Conservation (phyloP, 2,113 vertebrate genomes). For the Gallinago undulata region DNA sequence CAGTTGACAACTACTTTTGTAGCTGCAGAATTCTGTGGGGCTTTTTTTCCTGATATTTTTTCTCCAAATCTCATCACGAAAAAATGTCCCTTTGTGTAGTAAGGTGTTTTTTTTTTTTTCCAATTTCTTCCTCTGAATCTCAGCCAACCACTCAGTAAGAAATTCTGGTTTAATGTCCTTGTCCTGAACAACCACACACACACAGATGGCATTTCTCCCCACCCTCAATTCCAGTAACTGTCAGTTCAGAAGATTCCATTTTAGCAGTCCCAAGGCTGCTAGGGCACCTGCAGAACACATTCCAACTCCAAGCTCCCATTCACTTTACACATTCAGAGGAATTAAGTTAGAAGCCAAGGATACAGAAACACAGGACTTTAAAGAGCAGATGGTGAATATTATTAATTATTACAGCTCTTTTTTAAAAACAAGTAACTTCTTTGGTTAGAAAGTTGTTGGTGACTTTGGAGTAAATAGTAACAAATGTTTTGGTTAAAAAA, state of each 20-base stretch:
- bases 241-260: neutral
- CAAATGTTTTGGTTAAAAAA: neutral
- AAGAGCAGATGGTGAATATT: neutral
- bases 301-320: neutral
- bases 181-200: neutral
- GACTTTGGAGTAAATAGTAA: neutral
- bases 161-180: neutral
- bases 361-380: neutral
- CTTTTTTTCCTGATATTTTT: fast-evolving
- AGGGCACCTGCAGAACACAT: neutral
- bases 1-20: neutral
- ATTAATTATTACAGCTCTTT: neutral
- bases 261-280: neutral
- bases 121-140: neutral
- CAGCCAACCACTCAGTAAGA: neutral
- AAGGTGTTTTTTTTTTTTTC: neutral
- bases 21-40: neutral
- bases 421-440: neutral
- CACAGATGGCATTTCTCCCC: neutral
- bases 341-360: neutral
- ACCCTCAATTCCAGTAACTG: neutral
- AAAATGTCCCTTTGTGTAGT: neutral
- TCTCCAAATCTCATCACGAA: neutral
- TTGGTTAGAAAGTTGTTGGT: neutral
- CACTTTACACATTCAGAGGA: neutral